phyloP scores from a whole-genome alignment of 2,888 invertebrate species.

The Leucoptera coffeella region DNA sequence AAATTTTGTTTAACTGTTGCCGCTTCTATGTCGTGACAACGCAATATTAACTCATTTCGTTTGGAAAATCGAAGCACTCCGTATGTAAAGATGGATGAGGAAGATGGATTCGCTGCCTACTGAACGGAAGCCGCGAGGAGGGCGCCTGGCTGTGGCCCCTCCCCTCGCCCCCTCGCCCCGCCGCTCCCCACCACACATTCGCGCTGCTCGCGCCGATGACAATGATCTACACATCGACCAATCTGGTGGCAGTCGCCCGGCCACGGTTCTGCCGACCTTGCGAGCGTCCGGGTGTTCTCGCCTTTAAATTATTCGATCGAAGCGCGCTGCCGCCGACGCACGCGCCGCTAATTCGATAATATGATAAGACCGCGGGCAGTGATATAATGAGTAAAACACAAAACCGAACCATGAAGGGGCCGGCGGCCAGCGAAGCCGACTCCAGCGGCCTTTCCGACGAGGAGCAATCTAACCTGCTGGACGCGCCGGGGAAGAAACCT shows the following conservation, averaged over 20 bases:
- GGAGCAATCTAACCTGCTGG: constrained; percentile 34
- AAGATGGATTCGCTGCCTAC: too few species aligned
- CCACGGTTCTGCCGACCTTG: constrained; percentile 67
- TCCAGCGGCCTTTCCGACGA: constrained; percentile 35
- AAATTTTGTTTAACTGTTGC: too few species aligned
- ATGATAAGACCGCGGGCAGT: constrained; percentile 46
- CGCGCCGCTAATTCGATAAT: constrained; percentile 29
- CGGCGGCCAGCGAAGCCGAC: constrained; percentile 35
- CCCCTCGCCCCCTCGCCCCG: constrained; percentile 84
- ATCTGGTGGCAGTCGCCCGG: constrained; percentile 36
- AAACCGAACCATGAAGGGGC: constrained; percentile 30
- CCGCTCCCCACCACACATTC: constrained; percentile 24
- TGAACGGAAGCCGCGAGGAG: too few species aligned
- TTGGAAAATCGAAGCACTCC: too few species aligned
- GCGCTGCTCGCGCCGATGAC: too few species aligned
- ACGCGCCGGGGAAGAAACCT: constrained; percentile 21
- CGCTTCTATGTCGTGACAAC: too few species aligned
- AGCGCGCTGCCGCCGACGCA: constrained; percentile 40
- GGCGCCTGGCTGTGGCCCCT: constrained; percentile 72
- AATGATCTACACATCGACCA: too few species aligned
- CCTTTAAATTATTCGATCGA: constrained; percentile 20
- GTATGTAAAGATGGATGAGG: too few species aligned
- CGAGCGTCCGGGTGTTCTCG: constrained; percentile 62
- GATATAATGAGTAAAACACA: constrained; percentile 42
- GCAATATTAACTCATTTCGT: too few species aligned